These are phyloP conservation scores for Balanococcus diminutus DNA, from an alignment of 2,888 invertebrate genomes.

Conservation along the genomic window DNA sequence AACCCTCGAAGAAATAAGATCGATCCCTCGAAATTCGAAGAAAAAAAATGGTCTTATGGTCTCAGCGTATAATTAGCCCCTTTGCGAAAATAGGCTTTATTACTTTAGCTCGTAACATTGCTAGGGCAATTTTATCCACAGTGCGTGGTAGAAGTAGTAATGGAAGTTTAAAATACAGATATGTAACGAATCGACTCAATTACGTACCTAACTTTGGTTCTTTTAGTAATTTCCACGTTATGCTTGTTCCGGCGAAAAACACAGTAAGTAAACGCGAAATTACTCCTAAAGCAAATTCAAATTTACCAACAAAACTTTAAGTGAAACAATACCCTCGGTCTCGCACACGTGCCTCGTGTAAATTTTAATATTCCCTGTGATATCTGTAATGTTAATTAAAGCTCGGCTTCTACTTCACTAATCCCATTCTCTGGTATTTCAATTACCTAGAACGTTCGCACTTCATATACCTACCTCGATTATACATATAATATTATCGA, in stretches of 20 bases:
- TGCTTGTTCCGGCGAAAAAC: not conserved
- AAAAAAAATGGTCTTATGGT: not conserved
- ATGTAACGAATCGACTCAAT: not conserved
- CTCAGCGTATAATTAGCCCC: not conserved
- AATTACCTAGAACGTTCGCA: not conserved
- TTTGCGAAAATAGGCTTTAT: no score
- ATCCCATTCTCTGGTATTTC: not conserved
- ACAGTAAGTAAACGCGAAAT: not conserved
- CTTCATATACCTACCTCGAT: not conserved
- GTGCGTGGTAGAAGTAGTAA: not conserved
- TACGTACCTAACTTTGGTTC: not conserved
- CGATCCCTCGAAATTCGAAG: not conserved
- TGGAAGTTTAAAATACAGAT: not conserved
- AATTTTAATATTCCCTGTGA: not conserved
- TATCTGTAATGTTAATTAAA: constrained; percentile 4
- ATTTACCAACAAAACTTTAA: not conserved
- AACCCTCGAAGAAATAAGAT: not conserved
- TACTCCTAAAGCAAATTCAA: not conserved
- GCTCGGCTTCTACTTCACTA: not conserved
- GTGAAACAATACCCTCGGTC: no score
- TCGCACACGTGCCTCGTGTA: not conserved
- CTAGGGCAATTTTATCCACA: not conserved
- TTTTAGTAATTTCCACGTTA: not conserved
- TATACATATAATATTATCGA: not conserved
- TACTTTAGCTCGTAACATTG: no score